A percentile compares a stretch with the other conserved stretches of the same genome.
phyloP scores from a whole-genome alignment of 2,888 invertebrate species.

The Drosophila anceps region DNA sequence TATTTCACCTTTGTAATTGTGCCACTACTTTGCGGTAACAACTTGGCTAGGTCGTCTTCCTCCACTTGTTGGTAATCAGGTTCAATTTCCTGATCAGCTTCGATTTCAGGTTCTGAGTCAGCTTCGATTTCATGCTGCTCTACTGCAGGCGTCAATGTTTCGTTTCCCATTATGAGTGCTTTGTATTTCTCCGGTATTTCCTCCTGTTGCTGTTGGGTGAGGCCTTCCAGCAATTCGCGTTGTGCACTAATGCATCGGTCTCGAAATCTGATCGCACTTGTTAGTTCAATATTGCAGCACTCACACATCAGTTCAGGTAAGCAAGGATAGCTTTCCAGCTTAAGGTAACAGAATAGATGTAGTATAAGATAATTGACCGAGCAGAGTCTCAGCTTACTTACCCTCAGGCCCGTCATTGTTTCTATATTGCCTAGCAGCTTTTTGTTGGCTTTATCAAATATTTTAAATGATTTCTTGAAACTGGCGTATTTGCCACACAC shows the following conservation, averaged over 20 bases:
- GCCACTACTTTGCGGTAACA: constrained; percentile 32
- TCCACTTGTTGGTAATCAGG: constrained; percentile 22
- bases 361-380: constrained; percentile 7
- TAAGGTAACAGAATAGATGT: not conserved
- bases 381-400: constrained; percentile 18
- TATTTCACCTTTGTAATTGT: constrained; percentile 41
- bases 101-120: constrained; percentile 37
- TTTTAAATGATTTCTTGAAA: constrained; percentile 65
- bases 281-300: constrained; percentile 62
- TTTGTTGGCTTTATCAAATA: constrained; percentile 58
- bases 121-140: constrained; percentile 27
- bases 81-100: constrained; percentile 20
- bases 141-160: not conserved
- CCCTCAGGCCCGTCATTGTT: constrained; percentile 61
- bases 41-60: constrained; percentile 36
- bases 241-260: constrained; percentile 69
- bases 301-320: constrained; percentile 70
- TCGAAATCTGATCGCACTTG: constrained; percentile 57
- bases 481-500: constrained; percentile 73
- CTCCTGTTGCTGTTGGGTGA: constrained; percentile 54
- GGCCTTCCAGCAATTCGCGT: constrained; percentile 49
- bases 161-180: constrained; percentile 48
- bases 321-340: constrained; percentile 56
- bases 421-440: constrained; percentile 63
- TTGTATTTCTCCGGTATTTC: constrained; percentile 53